These are phyloP conservation scores for Scarus forsteni DNA, from an alignment of 2,797 vertebrate species.

Conservation along the genomic window DNA sequence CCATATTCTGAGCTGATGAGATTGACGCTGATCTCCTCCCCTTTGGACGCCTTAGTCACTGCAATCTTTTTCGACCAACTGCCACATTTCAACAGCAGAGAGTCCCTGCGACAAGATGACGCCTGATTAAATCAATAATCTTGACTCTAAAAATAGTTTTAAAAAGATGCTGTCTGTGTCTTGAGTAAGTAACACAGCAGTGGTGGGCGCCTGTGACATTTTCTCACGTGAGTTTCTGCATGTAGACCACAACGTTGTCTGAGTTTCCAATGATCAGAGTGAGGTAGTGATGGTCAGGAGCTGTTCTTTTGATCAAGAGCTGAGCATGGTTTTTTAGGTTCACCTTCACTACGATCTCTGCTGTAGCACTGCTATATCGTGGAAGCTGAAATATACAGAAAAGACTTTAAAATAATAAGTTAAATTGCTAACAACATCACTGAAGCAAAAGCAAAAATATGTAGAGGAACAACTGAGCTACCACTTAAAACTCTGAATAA, in stretches of 20 bases:
- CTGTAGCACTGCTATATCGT: conserved; percentile 84
- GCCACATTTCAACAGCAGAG: conserved; percentile 87
- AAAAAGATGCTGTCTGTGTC: background rate
- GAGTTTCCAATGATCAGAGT: conserved; percentile 92
- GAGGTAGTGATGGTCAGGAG: conserved; percentile 88
- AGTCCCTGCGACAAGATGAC: conserved; percentile 84
- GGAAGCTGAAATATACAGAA: conserved; percentile 84
- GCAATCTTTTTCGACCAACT: conserved; percentile 94
- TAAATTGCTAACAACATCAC: background rate
- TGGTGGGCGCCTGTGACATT: background rate
- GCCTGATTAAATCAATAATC: background rate
- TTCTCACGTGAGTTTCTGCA: conserved; percentile 92
- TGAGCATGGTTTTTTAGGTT: conserved; percentile 90
- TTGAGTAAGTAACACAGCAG: background rate
- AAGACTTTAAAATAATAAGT: background rate
- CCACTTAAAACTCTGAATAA: no score
- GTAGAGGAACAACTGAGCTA: background rate
- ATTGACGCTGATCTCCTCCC: conserved; percentile 91
- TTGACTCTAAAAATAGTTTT: background rate
- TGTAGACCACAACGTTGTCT: conserved; percentile 92
- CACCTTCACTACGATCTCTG: conserved; percentile 91
- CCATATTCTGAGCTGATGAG: conserved; percentile 97
- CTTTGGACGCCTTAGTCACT: conserved; percentile 86
- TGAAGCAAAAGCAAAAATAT: background rate
- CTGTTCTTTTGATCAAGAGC: conserved; percentile 89